Conservation (phyloP, 2,113 vertebrate species). For the Emydocephalus ijimae region DNA sequence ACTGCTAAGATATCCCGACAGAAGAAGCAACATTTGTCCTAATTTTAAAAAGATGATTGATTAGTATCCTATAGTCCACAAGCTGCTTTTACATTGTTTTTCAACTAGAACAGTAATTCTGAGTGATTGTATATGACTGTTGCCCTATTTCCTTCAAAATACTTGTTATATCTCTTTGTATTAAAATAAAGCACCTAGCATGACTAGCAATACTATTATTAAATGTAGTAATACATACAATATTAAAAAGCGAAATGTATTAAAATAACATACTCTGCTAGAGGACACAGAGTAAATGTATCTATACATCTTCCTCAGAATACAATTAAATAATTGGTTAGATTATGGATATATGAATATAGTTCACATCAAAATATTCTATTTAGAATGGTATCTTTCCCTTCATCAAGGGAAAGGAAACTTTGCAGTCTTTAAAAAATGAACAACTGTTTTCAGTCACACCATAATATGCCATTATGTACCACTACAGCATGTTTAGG, state of each 20-base stretch:
- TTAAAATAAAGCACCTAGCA: background rate
- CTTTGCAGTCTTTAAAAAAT: background rate
- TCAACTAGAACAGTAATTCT: background rate
- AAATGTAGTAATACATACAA: background rate
- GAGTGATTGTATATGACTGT: background rate
- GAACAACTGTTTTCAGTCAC: background rate
- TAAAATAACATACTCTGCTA: background rate
- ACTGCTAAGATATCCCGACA: background rate
- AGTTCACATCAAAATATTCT: background rate
- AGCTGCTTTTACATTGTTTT: background rate
- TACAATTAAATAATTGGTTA: background rate
- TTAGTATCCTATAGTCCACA: background rate
- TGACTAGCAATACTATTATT: background rate
- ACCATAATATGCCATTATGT: background rate
- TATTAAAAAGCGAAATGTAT: background rate
- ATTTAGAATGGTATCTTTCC: background rate
- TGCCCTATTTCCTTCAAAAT: background rate
- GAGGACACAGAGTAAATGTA: background rate
- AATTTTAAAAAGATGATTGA: background rate
- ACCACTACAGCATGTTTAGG: background rate
- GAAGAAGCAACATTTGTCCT: background rate
- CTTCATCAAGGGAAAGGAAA: background rate
- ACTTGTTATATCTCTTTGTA: background rate
- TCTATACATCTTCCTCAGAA: background rate
- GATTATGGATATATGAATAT: background rate